Evolutionary conservation across 2,888 invertebrate species (phyloP).

Genomic region (Trisateles emortualis): DNA sequence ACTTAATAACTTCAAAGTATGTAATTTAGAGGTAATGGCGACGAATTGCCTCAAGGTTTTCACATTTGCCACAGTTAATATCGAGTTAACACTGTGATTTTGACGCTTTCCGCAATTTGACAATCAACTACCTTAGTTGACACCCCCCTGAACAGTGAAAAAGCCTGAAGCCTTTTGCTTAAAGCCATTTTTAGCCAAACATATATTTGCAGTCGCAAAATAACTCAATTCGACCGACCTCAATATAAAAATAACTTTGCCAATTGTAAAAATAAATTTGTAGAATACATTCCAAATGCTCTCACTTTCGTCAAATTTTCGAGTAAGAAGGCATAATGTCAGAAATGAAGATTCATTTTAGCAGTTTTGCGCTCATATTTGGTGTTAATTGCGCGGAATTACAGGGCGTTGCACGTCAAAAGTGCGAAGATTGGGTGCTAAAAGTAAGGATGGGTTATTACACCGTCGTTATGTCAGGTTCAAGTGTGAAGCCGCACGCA

Average conservation of each 20-base stretch:
- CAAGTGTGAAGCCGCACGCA: constrained; percentile 50
- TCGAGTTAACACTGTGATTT: constrained; percentile 30
- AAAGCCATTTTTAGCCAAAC: constrained; percentile 14
- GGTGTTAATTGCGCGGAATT: constrained; percentile 70
- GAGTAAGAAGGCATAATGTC: constrained; percentile 27
- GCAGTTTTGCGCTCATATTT: constrained; percentile 50
- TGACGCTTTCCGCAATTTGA: constrained; percentile 38
- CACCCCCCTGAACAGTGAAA: constrained; percentile 18
- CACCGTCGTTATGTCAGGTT: constrained; percentile 39
- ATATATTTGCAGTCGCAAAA: constrained; percentile 17
- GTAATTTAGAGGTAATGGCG: constrained; percentile 25
- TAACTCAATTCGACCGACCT: neutral
- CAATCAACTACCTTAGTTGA: constrained; percentile 38
- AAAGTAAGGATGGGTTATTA: constrained; percentile 57
- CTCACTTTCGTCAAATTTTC: constrained; percentile 42
- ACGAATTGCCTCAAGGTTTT: constrained; percentile 22
- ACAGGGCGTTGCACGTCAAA: constrained; percentile 64
- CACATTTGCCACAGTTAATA: constrained; percentile 30
- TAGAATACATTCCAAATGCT: constrained; percentile 13
- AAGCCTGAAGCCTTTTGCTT: constrained; percentile 29
- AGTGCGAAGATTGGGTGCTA: constrained; percentile 81
- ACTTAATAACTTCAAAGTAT: constrained; percentile 32
- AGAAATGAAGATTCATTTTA: constrained; percentile 45
- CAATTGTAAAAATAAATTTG: constrained; percentile 32
- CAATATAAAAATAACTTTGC: neutral